These are phyloP conservation scores for Achlya flavicornis DNA, from an alignment of 2,888 invertebrate genomes.

Conservation along the genomic window DNA sequence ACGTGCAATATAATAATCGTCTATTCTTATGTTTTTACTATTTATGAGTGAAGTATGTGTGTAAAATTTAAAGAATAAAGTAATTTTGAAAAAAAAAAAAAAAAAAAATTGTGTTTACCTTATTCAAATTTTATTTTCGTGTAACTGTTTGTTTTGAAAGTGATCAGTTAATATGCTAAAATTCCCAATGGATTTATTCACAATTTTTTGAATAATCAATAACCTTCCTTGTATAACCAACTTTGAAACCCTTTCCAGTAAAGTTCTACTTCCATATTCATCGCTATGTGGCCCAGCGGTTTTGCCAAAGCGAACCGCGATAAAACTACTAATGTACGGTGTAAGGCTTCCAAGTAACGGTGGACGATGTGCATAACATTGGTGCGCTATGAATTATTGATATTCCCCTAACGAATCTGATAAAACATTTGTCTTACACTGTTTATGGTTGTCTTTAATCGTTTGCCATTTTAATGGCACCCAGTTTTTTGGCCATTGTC, in stretches of 20 bases:
- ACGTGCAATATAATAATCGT: neutral
- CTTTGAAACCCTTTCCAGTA: constrained; percentile 35
- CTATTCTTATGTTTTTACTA: neutral
- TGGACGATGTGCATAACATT: constrained; percentile 75
- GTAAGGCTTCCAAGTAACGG: constrained; percentile 82
- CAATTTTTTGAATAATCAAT: neutral
- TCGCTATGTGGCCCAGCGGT: constrained; percentile 78
- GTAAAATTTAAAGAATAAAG: no score
- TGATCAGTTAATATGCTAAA: no score
- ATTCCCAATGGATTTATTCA: no score
- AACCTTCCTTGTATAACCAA: neutral
- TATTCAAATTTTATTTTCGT: neutral
- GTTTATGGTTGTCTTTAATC: constrained; percentile 66
- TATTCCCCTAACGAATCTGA: constrained; percentile 72
- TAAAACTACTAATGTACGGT: constrained; percentile 79
- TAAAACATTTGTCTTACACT: constrained; percentile 75
- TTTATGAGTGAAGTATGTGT: neutral
- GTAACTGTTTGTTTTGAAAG: no score
- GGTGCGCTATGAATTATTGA: constrained; percentile 79
- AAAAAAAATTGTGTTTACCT: no score
- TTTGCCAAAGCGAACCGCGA: constrained; percentile 80
- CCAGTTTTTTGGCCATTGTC: constrained; percentile 41
- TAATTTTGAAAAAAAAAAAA: no score
- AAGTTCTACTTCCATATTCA: constrained; percentile 44
- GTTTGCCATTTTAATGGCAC: constrained; percentile 49